Percentiles rank a stretch among this genome's conserved stretches.
Conservation (phyloP, 2,113 vertebrate genomes). For the Terrapene triunguis region DNA sequence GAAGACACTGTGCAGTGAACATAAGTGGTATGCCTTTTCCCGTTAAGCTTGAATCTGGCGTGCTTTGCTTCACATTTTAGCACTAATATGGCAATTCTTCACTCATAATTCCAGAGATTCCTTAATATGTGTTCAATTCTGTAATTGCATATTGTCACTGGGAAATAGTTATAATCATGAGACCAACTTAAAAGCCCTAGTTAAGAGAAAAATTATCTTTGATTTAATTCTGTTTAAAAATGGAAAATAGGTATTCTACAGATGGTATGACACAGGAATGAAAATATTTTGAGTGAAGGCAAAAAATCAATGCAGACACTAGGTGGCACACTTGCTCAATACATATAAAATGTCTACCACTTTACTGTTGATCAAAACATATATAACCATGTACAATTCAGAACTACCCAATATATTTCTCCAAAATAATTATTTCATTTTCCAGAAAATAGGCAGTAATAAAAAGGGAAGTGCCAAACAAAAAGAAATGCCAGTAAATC, state of each 20-base stretch:
- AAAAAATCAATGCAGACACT: constrained; percentile 21
- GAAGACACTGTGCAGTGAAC: background rate
- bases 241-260: background rate
- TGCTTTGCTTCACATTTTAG: background rate
- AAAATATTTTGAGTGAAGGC: background rate
- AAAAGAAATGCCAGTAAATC: constrained; percentile 6
- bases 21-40: background rate
- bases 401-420: background rate
- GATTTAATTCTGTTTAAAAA: background rate
- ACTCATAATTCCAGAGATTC: fast-evolving
- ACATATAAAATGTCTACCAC: background rate
- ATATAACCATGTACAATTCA: background rate
- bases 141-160: background rate
- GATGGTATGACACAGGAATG: background rate
- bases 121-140: background rate
- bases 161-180: background rate
- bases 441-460: background rate
- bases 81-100: background rate
- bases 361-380: background rate
- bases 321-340: constrained; percentile 59
- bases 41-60: background rate
- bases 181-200: background rate
- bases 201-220: background rate
- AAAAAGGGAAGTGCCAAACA: constrained; percentile 1
- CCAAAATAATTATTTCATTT: constrained; percentile 32